These are phyloP conservation scores for Steromphala cineraria DNA, from an alignment of 2,888 invertebrate species.

Conservation along the genomic window DNA sequence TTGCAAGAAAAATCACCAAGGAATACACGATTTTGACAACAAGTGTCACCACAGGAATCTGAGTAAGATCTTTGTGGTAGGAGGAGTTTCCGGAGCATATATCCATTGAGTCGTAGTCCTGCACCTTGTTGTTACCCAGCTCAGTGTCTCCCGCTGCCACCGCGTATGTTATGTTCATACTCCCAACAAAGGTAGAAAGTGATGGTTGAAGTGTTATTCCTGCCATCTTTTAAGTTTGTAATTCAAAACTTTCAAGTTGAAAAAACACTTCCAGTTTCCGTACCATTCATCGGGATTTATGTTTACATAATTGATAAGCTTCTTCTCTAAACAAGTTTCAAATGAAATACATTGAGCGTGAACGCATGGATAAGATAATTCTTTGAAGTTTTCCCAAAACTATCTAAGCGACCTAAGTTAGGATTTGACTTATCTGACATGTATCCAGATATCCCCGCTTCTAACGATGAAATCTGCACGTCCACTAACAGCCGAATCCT, in stretches of 20 bases:
- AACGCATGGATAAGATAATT: too few relatives aligned
- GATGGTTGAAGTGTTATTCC: background rate
- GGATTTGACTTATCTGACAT: too few relatives aligned
- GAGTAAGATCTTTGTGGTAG: conserved; percentile 67
- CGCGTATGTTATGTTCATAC: background rate
- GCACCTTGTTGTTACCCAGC: background rate
- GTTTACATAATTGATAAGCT: too few relatives aligned
- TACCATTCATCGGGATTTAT: too few relatives aligned
- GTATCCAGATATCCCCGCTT: too few relatives aligned
- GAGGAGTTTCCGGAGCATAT: background rate
- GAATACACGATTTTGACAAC: conserved; percentile 70
- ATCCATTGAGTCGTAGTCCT: background rate
- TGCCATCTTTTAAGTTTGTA: background rate
- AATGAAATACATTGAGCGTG: too few relatives aligned
- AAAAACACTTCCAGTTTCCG: too few relatives aligned
- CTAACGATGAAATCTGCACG: too few relatives aligned
- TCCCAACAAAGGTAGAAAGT: background rate
- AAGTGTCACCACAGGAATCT: conserved; percentile 65
- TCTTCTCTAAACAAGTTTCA: too few relatives aligned
- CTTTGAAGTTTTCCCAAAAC: too few relatives aligned
- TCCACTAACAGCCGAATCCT: background rate
- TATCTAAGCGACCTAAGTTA: too few relatives aligned
- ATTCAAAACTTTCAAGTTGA: background rate
- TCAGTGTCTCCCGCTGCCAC: background rate
- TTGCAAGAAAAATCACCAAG: conserved; percentile 71